A percentile compares a stretch with the other conserved stretches of the same genome.
Conservation (phyloP, 2,888 invertebrate species). For the Sarcophaga caerulescens region DNA sequence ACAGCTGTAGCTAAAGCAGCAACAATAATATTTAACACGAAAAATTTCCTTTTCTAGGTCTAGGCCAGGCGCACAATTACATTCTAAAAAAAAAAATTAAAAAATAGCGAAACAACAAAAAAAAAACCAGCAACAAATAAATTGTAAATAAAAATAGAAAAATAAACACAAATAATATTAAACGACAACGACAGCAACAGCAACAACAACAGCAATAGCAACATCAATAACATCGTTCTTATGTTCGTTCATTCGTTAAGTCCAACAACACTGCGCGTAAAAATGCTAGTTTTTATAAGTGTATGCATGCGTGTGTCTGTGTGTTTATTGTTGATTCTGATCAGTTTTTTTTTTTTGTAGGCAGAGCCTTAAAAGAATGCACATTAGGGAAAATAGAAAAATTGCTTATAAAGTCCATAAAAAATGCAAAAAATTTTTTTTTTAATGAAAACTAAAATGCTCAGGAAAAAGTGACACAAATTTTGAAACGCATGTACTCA, state of each 20-base stretch:
- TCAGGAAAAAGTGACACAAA: too few relatives aligned
- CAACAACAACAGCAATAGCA: neutral
- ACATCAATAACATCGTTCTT: slow-evolving; percentile 46
- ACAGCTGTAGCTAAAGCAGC: slow-evolving; percentile 48
- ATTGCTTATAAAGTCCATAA: too few relatives aligned
- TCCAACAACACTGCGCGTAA: slow-evolving; percentile 44
- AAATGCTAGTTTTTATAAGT: slow-evolving; percentile 29
- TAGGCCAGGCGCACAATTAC: slow-evolving; percentile 80
- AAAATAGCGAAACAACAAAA: slow-evolving; percentile 1
- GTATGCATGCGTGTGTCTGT: slow-evolving; percentile 7
- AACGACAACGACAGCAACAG: slow-evolving; percentile 22
- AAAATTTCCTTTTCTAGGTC: slow-evolving; percentile 81
- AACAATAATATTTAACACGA: slow-evolving; percentile 77
- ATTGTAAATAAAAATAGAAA: slow-evolving; percentile 42
- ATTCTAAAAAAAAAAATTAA: slow-evolving; percentile 73
- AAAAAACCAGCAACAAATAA: slow-evolving; percentile 22
- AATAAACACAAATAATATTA: slow-evolving; percentile 52
- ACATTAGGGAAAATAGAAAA: neutral
- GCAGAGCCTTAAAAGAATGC: slow-evolving; percentile 17
- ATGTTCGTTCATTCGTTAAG: slow-evolving; percentile 63
- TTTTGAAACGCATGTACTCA: too few relatives aligned
- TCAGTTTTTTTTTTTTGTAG: neutral
- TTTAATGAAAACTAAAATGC: too few relatives aligned
- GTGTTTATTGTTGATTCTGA: neutral
- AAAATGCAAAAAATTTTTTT: too few relatives aligned